These are phyloP conservation scores for Amblyopsis rosae DNA, from an alignment of 2,113 vertebrate species.

Conservation along the genomic window DNA sequence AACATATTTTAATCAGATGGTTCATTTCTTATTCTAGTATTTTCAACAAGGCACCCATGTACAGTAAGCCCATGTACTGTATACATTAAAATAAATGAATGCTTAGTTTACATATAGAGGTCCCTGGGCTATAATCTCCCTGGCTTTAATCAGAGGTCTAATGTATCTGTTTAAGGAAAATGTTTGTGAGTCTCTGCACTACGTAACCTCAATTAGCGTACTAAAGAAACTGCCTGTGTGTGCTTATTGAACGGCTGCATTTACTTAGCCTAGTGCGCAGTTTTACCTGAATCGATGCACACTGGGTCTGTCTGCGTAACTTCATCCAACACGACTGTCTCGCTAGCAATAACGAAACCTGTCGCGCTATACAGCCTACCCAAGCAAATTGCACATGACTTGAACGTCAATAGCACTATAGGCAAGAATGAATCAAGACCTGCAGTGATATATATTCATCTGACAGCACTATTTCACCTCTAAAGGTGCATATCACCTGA, in stretches of 20 bases:
- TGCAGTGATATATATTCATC: not conserved
- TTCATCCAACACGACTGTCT: not conserved
- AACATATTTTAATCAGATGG: no score
- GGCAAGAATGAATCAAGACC: not conserved
- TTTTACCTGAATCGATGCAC: not conserved
- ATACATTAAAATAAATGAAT: no score
- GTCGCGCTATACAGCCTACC: not conserved
- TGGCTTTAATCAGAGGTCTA: no score
- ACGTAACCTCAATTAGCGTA: not conserved
- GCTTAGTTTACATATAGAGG: no score
- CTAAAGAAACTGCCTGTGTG: not conserved
- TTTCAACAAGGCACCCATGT: no score
- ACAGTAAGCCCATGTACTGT: no score
- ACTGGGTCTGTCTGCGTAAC: not conserved
- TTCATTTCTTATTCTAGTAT: no score
- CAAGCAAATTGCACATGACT: not conserved
- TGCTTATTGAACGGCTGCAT: not conserved
- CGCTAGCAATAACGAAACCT: not conserved
- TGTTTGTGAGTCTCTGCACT: no score
- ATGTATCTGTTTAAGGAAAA: no score
- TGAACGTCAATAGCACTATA: not conserved
- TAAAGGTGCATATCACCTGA: no score
- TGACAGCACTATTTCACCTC: conserved; percentile 81
- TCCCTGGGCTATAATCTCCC: no score
- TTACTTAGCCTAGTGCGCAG: not conserved